Evolutionary conservation across 1,140 invertebrate species (phyloP).

Genomic region (Bombus impatiens): DNA sequence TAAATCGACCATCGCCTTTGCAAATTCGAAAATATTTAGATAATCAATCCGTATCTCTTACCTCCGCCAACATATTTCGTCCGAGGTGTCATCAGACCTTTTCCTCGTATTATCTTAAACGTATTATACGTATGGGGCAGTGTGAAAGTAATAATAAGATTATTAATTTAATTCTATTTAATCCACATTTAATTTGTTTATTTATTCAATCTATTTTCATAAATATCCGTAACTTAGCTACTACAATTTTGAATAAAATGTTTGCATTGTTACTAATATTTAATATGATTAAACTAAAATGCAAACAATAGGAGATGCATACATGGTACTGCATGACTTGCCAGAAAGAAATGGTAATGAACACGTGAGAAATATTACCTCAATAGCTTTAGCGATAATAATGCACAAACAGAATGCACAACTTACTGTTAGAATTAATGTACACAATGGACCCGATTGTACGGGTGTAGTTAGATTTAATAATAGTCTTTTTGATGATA

Average conservation of each 20-base stretch:
- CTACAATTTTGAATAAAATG: background rate
- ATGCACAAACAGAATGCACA: slow-evolving; percentile 92
- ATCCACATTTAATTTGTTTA: no score
- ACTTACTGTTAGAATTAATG: slow-evolving; percentile 92
- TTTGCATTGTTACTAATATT: background rate
- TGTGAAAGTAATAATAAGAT: no score
- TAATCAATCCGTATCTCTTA: no score
- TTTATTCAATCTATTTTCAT: no score
- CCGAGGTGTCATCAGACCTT: no score
- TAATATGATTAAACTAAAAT: slow-evolving; percentile 83
- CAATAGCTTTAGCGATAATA: slow-evolving; percentile 94
- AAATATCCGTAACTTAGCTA: no score
- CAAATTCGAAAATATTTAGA: no score
- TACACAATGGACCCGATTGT: slow-evolving; percentile 90
- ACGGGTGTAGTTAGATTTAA: slow-evolving; percentile 96
- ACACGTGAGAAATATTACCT: slow-evolving; percentile 94
- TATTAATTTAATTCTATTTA: no score
- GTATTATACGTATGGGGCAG: no score
- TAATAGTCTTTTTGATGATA: slow-evolving; percentile 96
- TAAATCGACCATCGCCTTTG: no score
- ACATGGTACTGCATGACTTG: slow-evolving; percentile 93
- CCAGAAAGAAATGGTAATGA: slow-evolving; percentile 91
- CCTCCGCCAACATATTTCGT: no score
- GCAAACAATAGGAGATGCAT: slow-evolving; percentile 94
- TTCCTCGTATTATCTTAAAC: no score